Base-by-base conservation (phyloP, 1,140 invertebrate genomes). In the Agrilus planipennis region DNA sequence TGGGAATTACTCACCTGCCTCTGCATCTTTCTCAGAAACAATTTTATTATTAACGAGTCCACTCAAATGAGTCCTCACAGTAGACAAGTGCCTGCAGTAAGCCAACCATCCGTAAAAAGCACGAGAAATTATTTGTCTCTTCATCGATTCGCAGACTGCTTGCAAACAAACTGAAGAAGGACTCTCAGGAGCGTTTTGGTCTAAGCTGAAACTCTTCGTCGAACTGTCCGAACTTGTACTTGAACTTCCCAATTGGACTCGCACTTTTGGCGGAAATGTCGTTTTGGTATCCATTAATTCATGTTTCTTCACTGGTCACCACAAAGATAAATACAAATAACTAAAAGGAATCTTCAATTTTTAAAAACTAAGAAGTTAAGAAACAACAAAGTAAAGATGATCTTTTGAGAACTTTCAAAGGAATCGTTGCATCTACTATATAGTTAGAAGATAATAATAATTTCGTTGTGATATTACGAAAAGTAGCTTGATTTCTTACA, bases 101-200 rank as follows among this genome's bases (percentile, higher is more conserved):
- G 90, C 88, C 30, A 94, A 65, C 91, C 89, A 96, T 38, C 91
- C 91, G 62, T 95, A 94, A 64, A 96, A 96, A 29, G 92, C 92
- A 46, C 91, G 68, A 0, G 89, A 92, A 44, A 95, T 85, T 38
- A 96, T 94, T 67, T 96, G 91, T 28, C 82, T 75, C 46, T 80
- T 81, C 90, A 96, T 95, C 0, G 87, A 91, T 56, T 84, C 81
- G 69, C 91, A 95, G n/a, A 95, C 77, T 41, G 82, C 67, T 55
- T 59, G 51, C 21, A 63, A 61, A 35, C 55, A 61, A 17, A 59
- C 51, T 31, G 47, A 58, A 11, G 58, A 53, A 6, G 56, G 56
- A 44, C 51, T 57, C 15, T 58, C 53, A 1, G 55, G 52, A 1
- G 47, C 51, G 22, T 32, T 47, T 41, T 60, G 56, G 9, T 60